Conservation (phyloP, 2,888 invertebrate species). For the Achlya flavicornis region DNA sequence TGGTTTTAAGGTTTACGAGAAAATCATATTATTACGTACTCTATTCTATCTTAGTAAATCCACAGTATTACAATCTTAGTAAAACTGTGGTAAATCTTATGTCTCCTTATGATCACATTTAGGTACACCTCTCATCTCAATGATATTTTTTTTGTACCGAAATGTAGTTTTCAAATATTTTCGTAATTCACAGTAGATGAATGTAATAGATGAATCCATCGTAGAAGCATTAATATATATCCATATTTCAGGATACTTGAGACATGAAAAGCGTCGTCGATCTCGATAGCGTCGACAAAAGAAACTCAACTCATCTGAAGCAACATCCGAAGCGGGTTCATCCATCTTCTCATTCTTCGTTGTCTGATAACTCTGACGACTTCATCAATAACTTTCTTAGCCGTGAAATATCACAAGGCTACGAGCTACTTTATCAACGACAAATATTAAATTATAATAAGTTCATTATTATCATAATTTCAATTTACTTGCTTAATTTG, state of each 20-base stretch:
- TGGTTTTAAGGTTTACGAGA: neutral
- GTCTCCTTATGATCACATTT: too few species aligned
- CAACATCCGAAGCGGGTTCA: slow-evolving; percentile 34
- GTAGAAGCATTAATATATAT: slow-evolving; percentile 5
- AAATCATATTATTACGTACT: neutral
- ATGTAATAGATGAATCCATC: neutral
- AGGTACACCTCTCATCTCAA: too few species aligned
- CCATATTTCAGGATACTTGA: slow-evolving; percentile 20
- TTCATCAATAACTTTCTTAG: slow-evolving; percentile 42
- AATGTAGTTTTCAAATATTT: neutral
- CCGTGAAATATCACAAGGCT: neutral
- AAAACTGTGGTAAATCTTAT: too few species aligned
- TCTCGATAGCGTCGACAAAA: slow-evolving; percentile 29
- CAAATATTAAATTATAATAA: too few species aligned
- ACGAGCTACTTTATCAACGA: too few species aligned
- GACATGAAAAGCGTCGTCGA: slow-evolving; percentile 13
- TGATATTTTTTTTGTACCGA: neutral
- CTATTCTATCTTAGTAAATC: too few species aligned
- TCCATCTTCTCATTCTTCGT: slow-evolving; percentile 42
- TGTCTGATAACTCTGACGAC: slow-evolving; percentile 38
- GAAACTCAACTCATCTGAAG: slow-evolving; percentile 37
- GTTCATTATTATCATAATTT: too few species aligned
- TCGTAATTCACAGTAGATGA: neutral
- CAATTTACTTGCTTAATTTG: too few species aligned
- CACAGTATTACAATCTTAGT: too few species aligned